Evolutionary conservation across 1,140 invertebrate species (phyloP).

Genomic region (Polypedilum pembai): DNA sequence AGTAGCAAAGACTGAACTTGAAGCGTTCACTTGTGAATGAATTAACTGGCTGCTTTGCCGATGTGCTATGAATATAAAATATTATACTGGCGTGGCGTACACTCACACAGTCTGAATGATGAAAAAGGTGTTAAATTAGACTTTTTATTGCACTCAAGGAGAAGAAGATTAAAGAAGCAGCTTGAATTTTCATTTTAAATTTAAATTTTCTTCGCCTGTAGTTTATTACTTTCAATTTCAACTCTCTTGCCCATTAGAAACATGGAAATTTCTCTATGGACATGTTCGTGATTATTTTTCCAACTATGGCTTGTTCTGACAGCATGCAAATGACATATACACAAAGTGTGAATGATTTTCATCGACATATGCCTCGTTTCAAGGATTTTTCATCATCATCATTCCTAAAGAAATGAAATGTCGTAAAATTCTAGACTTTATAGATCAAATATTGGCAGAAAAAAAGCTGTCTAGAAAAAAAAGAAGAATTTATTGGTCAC

Average conservation of each 20-base stretch:
- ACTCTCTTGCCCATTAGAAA: too few species aligned
- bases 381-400: too few species aligned
- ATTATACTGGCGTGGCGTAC: not conserved
- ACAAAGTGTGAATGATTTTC: not conserved
- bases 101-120: not conserved
- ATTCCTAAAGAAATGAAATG: not conserved
- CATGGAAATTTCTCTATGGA: too few species aligned
- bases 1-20: conserved; percentile 4
- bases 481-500: conserved; percentile 21
- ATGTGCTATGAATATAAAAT: conserved; percentile 28
- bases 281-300: too few species aligned
- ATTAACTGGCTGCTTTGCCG: not conserved
- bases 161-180: not conserved
- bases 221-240: too few species aligned
- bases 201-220: too few species aligned
- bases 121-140: not conserved
- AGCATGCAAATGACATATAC: not conserved
- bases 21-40: not conserved
- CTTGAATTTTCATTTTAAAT: too few species aligned
- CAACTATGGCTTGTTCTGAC: too few species aligned
- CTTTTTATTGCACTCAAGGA: conserved; percentile 9
- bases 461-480: not conserved
- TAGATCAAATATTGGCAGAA: not conserved
- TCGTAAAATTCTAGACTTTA: conserved; percentile 16
- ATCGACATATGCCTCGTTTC: too few species aligned